Evolutionary conservation across 2,113 vertebrate genomes (phyloP).

Genomic region (Euleptes europaea): DNA sequence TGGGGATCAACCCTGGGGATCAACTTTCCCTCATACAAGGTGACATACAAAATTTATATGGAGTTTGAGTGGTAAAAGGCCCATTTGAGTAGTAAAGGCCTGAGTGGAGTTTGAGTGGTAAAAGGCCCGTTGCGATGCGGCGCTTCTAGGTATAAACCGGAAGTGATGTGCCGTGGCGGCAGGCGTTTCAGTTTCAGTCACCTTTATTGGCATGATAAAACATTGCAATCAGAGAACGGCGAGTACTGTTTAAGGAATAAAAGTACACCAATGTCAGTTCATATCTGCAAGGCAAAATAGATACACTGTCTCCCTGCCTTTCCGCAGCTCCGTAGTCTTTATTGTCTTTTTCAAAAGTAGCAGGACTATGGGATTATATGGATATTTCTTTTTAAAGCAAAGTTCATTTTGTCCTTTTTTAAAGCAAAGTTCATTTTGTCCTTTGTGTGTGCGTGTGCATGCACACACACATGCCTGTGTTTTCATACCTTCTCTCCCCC

Average conservation of each 20-base stretch:
- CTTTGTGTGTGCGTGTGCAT: background rate
- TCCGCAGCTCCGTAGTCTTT: conserved; percentile 26
- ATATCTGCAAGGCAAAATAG: background rate
- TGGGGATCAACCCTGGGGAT: no score
- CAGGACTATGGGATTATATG: background rate
- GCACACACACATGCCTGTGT: fast-evolving
- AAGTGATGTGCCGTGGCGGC: no score
- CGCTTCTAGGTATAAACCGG: no score
- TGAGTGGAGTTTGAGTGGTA: no score
- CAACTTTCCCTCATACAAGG: no score
- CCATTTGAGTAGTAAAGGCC: no score
- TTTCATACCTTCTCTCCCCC: conserved; percentile 33
- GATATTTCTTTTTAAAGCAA: background rate
- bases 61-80: no score
- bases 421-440: background rate
- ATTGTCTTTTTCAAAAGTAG: conserved; percentile 63
- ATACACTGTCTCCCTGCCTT: conserved; percentile 3
- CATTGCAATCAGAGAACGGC: background rate
- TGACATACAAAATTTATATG: no score
- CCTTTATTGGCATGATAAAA: no score
- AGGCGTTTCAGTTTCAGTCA: no score
- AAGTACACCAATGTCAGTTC: background rate
- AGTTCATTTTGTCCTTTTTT: conserved; percentile 1
- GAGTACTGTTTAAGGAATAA: background rate
- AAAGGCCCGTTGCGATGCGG: no score